Evolutionary conservation across 1,140 invertebrate genomes (phyloP).

Genomic region (Eufriesea mexicana): DNA sequence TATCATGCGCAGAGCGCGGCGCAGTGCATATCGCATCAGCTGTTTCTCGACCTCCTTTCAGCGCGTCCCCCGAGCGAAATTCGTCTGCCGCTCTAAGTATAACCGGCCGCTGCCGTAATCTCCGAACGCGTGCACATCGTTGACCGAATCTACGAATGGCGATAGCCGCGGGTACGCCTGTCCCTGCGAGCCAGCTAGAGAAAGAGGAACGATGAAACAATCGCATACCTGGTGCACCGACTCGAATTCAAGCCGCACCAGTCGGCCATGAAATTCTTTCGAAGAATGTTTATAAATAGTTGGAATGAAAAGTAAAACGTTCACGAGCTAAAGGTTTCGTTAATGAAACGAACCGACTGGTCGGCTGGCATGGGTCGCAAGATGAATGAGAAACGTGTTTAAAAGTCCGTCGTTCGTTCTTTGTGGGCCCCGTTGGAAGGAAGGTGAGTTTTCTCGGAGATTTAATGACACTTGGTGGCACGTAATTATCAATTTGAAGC

Average conservation of each 20-base stretch:
- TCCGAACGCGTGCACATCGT: constrained; percentile 44
- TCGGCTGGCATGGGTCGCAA: background rate
- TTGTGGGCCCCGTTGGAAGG: background rate
- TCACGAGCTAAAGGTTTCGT: constrained; percentile 28
- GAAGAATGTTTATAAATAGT: constrained; percentile 43
- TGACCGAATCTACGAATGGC: constrained; percentile 50
- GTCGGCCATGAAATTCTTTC: constrained; percentile 54
- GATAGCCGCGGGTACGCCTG: constrained; percentile 13
- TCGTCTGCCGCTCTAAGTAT: constrained; percentile 74
- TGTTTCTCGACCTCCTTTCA: constrained; percentile 74
- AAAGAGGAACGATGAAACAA: constrained; percentile 47
- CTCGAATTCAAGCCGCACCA: constrained; percentile 42
- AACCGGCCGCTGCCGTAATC: constrained; percentile 69
- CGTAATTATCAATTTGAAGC: constrained; percentile 14
- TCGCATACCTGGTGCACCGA: constrained; percentile 26
- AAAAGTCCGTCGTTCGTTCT: background rate
- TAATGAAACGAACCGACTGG: constrained; percentile 18
- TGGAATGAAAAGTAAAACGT: constrained; percentile 15
- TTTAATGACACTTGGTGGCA: background rate
- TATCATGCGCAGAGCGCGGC: constrained; percentile 31
- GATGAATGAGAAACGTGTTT: background rate
- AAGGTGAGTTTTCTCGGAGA: background rate
- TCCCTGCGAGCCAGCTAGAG: constrained; percentile 6
- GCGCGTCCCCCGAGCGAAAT: constrained; percentile 71
- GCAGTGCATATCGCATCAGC: constrained; percentile 58